These are phyloP conservation scores for Microcebus griseorufus DNA, from an alignment of 2,113 vertebrate genomes.

Conservation along the genomic window DNA sequence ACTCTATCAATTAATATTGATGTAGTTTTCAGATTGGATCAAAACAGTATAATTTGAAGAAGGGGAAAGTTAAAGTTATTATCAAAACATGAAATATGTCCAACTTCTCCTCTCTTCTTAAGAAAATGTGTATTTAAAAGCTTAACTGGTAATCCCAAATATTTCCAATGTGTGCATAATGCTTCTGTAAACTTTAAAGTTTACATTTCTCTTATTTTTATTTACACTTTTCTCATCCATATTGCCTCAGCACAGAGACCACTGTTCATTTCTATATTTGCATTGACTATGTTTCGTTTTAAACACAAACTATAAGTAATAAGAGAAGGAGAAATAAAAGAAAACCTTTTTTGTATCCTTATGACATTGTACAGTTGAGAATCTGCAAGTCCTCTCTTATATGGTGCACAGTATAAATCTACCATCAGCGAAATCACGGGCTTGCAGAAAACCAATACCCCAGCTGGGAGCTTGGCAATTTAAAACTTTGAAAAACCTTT, in stretches of 20 bases:
- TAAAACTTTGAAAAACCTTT: slow-evolving; percentile 69
- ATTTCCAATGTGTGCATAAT: slow-evolving; percentile 27
- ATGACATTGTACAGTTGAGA: slow-evolving; percentile 32
- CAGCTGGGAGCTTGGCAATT: slow-evolving; percentile 31
- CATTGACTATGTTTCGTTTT: slow-evolving; percentile 39
- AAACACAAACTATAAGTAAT: slow-evolving; percentile 14
- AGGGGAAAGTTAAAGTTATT: slow-evolving; percentile 49
- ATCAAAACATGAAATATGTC: slow-evolving; percentile 36
- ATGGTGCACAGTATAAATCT: neutral
- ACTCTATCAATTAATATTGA: neutral
- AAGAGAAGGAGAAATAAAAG: slow-evolving; percentile 21
- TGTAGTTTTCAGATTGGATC: slow-evolving; percentile 30
- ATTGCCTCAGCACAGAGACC: neutral
- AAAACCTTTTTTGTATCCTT: neutral
- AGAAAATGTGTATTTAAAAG: slow-evolving; percentile 62
- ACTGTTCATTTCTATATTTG: slow-evolving; percentile 53
- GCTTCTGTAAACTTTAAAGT: slow-evolving; percentile 40
- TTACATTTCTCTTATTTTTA: slow-evolving; percentile 28
- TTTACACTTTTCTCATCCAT: neutral
- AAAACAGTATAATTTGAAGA: slow-evolving; percentile 44
- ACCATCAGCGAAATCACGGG: slow-evolving; percentile 9
- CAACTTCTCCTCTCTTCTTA: slow-evolving; percentile 25
- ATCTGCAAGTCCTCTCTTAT: neutral
- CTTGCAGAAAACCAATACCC: slow-evolving; percentile 57
- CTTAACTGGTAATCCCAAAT: slow-evolving; percentile 41